phyloP scores from a whole-genome alignment of 2,888 invertebrate genomes.

The Nymphalis polychloros region DNA sequence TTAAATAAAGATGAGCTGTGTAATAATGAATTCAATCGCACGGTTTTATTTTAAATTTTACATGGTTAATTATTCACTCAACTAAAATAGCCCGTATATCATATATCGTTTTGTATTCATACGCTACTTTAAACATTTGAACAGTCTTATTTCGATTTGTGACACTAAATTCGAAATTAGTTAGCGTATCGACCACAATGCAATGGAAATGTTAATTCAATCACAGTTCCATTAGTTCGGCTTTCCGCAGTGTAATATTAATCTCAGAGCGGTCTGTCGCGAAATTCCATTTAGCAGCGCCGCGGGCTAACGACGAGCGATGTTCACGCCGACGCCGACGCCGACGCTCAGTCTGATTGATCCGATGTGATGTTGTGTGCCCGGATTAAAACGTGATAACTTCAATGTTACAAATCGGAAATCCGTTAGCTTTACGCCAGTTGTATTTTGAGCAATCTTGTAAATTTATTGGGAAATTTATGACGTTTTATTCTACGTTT shows the following conservation, averaged over 20 bases:
- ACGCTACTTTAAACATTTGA: constrained; percentile 1
- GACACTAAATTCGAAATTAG: constrained; percentile 21
- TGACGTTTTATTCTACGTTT: neutral
- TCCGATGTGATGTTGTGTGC: constrained; percentile 44
- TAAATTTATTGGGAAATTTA: neutral
- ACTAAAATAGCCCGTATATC: neutral
- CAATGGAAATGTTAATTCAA: constrained; percentile 59
- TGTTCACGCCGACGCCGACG: constrained; percentile 54
- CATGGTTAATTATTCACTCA: constrained; percentile 1
- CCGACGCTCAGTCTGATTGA: constrained; percentile 51
- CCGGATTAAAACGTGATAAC: constrained; percentile 38
- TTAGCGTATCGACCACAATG: constrained; percentile 25
- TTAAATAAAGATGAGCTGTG: neutral
- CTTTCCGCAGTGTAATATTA: constrained; percentile 59
- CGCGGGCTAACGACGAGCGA: constrained; percentile 51
- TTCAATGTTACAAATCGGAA: constrained; percentile 31
- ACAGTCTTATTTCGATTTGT: constrained; percentile 8
- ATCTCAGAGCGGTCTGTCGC: constrained; percentile 61
- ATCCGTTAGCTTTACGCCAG: constrained; percentile 25
- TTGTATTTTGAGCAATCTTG: neutral
- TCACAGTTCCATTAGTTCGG: constrained; percentile 57
- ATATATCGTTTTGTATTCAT: neutral
- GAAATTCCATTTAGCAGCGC: constrained; percentile 66
- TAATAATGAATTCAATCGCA: neutral
- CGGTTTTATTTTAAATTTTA: neutral